Evolutionary conservation across 2,797 vertebrate species (phyloP), one percentile per base, ranked within the genome.

Genomic region (Molossus alvarezi): DNA sequence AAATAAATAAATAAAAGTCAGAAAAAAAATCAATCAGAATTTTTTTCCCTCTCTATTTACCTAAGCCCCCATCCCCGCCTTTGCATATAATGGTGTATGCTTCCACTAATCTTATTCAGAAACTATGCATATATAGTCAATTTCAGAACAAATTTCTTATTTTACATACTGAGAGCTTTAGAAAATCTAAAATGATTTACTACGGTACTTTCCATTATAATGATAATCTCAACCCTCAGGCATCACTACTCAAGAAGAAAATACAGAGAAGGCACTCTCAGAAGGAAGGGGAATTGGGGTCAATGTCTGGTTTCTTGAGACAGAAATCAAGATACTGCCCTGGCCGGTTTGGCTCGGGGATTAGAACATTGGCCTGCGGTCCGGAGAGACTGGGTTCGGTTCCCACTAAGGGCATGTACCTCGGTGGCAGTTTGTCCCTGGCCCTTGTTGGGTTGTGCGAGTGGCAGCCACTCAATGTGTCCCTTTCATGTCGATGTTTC

Each of bases 301-400:
- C 9, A 9, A 69, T 9, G 53, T 77, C 65, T 90, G 37, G 33
- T 76, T 86, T 92, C 67, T 91, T 21, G 80, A 62, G 20, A 93
- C 7, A 77, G 67, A 91, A 13, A 85, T 91, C 15, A 9, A 94
- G 90, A 97, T 95, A 99, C 99, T 99, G 33, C 33, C 33, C 33
- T 33, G 33, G 33, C 33, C 3, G 33, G 33, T 33, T 33, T 33
- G 33, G 33, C 33, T 33, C 33, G 33, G 33, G 33, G 33, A 33
- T 33, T 33, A 33, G 33, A 33, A 33, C 33, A 3, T 33, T 33
- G 33, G 33, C 33, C 33, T 33, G 33, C 33, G 33, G 33, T 33
- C 33, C 33, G 33, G 33, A 33, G 33, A 33, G 33, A 33, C 33
- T 33, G 33, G 33, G 33, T 33, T 33, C 33, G 3, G 33, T 33